Base-by-base conservation (phyloP, 2,113 vertebrate genomes). In the Prochilodus magdalenae region DNA sequence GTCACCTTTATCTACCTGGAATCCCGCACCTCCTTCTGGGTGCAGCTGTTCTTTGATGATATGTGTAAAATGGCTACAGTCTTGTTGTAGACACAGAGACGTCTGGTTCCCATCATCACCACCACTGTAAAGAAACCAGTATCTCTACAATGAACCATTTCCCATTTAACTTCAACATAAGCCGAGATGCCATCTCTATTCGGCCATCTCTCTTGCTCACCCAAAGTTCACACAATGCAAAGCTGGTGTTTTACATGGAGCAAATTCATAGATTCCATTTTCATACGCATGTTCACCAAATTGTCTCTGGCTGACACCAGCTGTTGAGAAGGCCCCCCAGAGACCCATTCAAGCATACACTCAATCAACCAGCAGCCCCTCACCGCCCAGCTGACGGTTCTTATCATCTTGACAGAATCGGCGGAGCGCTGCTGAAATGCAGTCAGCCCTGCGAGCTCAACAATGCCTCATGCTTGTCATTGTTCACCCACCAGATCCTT, bases 401-500 rank as follows among this genome's bases (percentile, higher is more conserved):
- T 26, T 22, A 29, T 59, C 22, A 60, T 75, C 29, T 67, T 22
- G 30, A 40, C 20, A 67, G 30, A 33, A 16, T 16, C 29, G 15
- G 33, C 5, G 30, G 10, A 36, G 20, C 12, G 33, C 30, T 67
- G 16, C 30, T 22, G 30, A 22, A 40, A 67, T 67, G 30, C 30
- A 67, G 33, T 67, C 29, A 20, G 65, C 22, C 65, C 36, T 67
- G 18, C 20, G 7, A 67, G 29, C 27, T 29, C 63, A 44, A 1
- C 63, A 33, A 33, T 40, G 33, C 40, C 5, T 10, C 40, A 44
- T 44, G 8, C 65, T 20, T 67, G 65, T 67, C 30, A 12, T 67
- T 40, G 16, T 29, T 27, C 26, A 30, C 62, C 62, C 62, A 22
- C 20, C 7, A 20, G 62, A 65, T 16, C 55, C 36, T 81, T 86